phyloP scores from a whole-genome alignment of 1,140 invertebrate genomes.

The Eubasilissa regina region DNA sequence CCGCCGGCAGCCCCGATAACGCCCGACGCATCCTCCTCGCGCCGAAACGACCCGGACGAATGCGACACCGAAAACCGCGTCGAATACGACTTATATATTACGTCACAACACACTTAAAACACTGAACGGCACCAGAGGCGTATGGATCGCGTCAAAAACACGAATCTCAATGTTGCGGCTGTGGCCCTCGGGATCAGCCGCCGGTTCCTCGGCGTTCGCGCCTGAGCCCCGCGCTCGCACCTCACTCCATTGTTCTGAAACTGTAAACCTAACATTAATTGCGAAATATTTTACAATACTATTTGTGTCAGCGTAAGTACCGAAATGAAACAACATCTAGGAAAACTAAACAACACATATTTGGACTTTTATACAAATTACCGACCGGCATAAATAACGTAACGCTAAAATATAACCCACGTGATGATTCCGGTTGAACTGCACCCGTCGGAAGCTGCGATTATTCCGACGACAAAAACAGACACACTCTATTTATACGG shows the following conservation, averaged over 20 bases:
- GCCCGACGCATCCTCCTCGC: slow-evolving; percentile 23
- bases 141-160: neutral
- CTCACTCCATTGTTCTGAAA: slow-evolving; percentile 46
- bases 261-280: slow-evolving; percentile 43
- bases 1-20: slow-evolving; percentile 58
- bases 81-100: slow-evolving; percentile 31
- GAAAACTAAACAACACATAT: slow-evolving; percentile 12
- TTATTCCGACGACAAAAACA: slow-evolving; percentile 38
- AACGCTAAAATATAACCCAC: slow-evolving; percentile 49
- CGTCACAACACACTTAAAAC: slow-evolving; percentile 37
- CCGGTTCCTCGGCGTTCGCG: slow-evolving; percentile 44
- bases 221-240: slow-evolving; percentile 10
- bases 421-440: slow-evolving; percentile 45
- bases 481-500: slow-evolving; percentile 37
- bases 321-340: slow-evolving; percentile 2
- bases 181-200: slow-evolving; percentile 17
- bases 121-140: neutral
- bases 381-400: slow-evolving; percentile 43
- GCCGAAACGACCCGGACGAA: slow-evolving; percentile 47
- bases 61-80: slow-evolving; percentile 15
- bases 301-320: slow-evolving; percentile 16
- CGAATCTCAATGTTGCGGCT: neutral
- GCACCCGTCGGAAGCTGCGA: slow-evolving; percentile 50
- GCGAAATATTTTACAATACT: slow-evolving; percentile 27
- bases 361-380: neutral